Percentiles rank a stretch among this genome's conserved stretches.
Evolutionary conservation across 2,888 invertebrate species (phyloP).

Genomic region (Andrena praecox): DNA sequence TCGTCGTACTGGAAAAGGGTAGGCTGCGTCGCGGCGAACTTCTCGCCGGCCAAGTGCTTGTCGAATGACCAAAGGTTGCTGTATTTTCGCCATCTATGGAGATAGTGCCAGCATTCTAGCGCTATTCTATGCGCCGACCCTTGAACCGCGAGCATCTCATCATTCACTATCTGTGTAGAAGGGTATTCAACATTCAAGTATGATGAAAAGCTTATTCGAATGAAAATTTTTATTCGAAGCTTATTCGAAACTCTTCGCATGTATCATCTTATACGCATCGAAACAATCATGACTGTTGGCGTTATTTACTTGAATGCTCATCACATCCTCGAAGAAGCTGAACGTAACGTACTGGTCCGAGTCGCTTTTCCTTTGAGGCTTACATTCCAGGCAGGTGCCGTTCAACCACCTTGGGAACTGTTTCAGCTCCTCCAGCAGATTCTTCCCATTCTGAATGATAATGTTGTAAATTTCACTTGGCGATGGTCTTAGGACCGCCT

Average conservation of each 20-base stretch:
- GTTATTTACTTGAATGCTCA: constrained; percentile 86
- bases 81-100: constrained; percentile 91
- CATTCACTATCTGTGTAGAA: constrained; percentile 87
- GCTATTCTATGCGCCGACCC: constrained; percentile 89
- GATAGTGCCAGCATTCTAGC: constrained; percentile 88
- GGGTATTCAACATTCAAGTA: too few species aligned
- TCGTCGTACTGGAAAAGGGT: constrained; percentile 91
- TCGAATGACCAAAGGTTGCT: constrained; percentile 92
- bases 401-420: constrained; percentile 94
- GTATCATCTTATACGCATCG: background rate
- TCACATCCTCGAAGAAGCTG: constrained; percentile 92
- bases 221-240: too few species aligned
- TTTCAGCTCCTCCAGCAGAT: constrained; percentile 92
- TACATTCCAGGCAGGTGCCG: constrained; percentile 91
- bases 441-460: constrained; percentile 90
- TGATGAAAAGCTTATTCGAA: background rate
- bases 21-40: constrained; percentile 90
- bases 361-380: constrained; percentile 87
- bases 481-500: constrained; percentile 91
- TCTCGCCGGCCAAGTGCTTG: constrained; percentile 90
- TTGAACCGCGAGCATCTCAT: constrained; percentile 89
- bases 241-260: too few species aligned
- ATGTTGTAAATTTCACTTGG: constrained; percentile 92
- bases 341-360: constrained; percentile 88
- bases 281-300: background rate